phyloP scores from a whole-genome alignment of 2,113 vertebrate genomes.

The Sinocyclocheilus anophthalmus region DNA sequence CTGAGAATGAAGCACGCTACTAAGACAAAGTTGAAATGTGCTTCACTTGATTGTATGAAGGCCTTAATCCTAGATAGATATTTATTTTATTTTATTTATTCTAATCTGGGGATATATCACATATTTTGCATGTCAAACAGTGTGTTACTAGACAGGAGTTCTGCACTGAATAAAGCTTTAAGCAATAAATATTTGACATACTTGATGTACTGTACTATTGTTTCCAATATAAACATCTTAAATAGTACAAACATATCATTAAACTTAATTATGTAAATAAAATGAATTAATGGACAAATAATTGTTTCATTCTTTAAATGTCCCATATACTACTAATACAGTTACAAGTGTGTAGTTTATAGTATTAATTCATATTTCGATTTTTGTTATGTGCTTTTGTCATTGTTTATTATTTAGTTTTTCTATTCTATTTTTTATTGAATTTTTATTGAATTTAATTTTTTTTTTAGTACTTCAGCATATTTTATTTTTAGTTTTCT shows the following conservation, averaged over 20 bases:
- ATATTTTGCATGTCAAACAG: conserved; percentile 5
- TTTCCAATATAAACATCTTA: neutral
- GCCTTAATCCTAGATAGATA: neutral
- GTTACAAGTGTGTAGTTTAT: neutral
- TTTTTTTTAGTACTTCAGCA: neutral
- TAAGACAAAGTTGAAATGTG: neutral
- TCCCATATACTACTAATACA: neutral
- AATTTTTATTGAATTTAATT: too few species aligned
- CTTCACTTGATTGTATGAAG: neutral
- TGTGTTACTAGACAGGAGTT: neutral
- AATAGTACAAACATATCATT: neutral
- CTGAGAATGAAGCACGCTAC: conserved; percentile 55
- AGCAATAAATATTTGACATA: neutral
- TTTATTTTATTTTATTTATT: neutral
- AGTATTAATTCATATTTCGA: neutral
- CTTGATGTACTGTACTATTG: neutral
- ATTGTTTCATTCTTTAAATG: neutral
- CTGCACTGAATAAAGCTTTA: neutral
- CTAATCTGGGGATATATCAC: neutral
- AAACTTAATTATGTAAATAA: neutral
- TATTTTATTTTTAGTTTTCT: neutral
- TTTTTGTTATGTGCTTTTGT: neutral
- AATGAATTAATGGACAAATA: neutral
- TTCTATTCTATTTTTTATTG: neutral
- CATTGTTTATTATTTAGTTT: neutral